phyloP scores from a whole-genome alignment of 2,113 vertebrate species.

The Stercorarius parasiticus region DNA sequence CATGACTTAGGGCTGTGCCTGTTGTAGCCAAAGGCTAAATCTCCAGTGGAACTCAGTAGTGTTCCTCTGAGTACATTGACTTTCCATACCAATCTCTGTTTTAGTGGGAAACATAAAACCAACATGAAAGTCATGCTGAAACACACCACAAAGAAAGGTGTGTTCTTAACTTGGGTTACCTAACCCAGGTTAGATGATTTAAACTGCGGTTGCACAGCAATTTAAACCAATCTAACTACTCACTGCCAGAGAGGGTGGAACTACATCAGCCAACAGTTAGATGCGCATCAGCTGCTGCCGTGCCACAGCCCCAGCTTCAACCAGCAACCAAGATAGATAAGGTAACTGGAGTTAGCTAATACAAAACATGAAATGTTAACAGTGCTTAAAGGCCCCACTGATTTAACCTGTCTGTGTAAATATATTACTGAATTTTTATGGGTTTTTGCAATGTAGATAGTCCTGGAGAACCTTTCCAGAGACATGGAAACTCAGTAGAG shows the following conservation, averaged over 20 bases:
- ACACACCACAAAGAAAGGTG: slow-evolving; percentile 42
- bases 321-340: background rate
- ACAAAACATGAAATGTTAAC: background rate
- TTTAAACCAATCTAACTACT: slow-evolving; percentile 27
- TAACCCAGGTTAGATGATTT: slow-evolving; percentile 25
- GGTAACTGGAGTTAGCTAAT: background rate
- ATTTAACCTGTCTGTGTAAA: background rate
- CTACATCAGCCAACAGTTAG: background rate
- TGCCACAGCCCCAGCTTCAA: background rate
- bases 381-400: background rate
- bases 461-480: background rate
- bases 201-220: background rate
- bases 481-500: background rate
- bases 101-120: slow-evolving; percentile 42
- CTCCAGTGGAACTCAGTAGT: background rate
- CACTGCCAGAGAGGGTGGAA: background rate
- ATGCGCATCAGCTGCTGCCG: background rate
- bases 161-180: slow-evolving; percentile 27
- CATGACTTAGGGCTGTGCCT: slow-evolving; percentile 41
- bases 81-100: slow-evolving; percentile 22
- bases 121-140: slow-evolving; percentile 55
- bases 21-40: slow-evolving; percentile 53
- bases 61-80: background rate
- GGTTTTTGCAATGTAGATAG: background rate
- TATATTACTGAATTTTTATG: background rate